Evolutionary conservation across 2,888 invertebrate genomes (phyloP).

Genomic region (Orchestes rusci): DNA sequence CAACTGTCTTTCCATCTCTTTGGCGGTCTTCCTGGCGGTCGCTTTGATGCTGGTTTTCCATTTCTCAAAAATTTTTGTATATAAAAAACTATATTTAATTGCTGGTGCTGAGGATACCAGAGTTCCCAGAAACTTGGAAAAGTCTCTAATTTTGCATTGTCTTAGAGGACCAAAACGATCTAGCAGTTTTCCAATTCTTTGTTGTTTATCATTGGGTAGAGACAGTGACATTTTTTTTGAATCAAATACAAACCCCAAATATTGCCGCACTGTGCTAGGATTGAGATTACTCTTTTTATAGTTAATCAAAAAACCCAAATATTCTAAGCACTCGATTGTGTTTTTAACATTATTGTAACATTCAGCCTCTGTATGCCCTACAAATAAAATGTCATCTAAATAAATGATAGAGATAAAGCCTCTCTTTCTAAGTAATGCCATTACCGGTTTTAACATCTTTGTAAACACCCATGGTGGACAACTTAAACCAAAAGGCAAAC

Average conservation of each 20-base stretch:
- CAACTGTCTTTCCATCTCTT: too few species aligned
- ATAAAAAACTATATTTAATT: slow-evolving; percentile 2
- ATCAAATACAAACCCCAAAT: slow-evolving; percentile 1
- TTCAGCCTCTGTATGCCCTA: not conserved
- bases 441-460: slow-evolving; percentile 6
- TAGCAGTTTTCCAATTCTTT: not conserved
- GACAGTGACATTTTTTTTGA: not conserved
- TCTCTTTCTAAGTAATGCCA: slow-evolving; percentile 3
- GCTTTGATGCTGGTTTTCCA: not conserved
- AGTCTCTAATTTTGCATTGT: slow-evolving; percentile 2
- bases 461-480: slow-evolving; percentile 6
- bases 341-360: slow-evolving; percentile 1
- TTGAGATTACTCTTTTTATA: slow-evolving; percentile 4
- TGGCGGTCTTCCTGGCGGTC: too few species aligned
- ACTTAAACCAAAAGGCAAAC: slow-evolving; percentile 7
- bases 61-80: slow-evolving; percentile 9
- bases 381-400: slow-evolving; percentile 7
- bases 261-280: not conserved
- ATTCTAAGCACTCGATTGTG: not conserved
- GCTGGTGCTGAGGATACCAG: slow-evolving; percentile 2
- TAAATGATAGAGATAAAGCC: slow-evolving; percentile 4
- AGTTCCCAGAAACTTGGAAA: slow-evolving; percentile 6
- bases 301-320: slow-evolving; percentile 6
- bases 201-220: slow-evolving; percentile 2
- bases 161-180: not conserved